Evolutionary conservation across 2,113 vertebrate species (phyloP), one percentile per base, ranked within the genome.

Genomic region (Lethenteron camtschaticum): DNA sequence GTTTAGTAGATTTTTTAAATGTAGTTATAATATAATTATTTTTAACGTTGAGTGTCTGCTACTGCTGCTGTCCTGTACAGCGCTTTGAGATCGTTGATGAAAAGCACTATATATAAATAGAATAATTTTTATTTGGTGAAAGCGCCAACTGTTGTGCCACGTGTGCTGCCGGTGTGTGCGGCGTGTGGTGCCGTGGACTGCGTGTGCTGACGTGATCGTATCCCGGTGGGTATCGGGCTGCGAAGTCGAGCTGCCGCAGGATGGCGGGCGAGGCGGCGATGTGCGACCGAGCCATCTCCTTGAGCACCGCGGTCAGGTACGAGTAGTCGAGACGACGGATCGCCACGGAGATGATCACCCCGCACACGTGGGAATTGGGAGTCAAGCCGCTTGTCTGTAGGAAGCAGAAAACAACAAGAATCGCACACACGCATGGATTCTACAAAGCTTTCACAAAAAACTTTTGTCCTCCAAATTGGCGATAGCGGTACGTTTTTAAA

Each of bases 241-340:
- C 91, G 0, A 91, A 91, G 77, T 99, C 94, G 75, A 99, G 83
- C 75, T 92, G 87, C 63, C 75, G 81, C 73, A 99, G 83, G 76
- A 97, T 80, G 20, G 95, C 82, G 58, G 94, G 84, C 1, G 92
- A 96, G 20, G 88, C 88, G 2, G 83, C 77, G 63, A 92, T 84
- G 2, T 74, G 71, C 71, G 73, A 78, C 1, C 57, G 77, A 9
- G 74, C 80, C 94, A 99, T 99, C 73, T 80, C 82, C 68, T 76
- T 79, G 20, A 99, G 80, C 73, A 99, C 77, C 58, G 78, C 75
- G 0, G 78, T 90, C 2, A 99, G 84, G 77, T 95, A 97, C 1
- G 73, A 4, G 12, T 91, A 99, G 79, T 99, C 77, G 75, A 95
- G 79, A 74, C 76, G 80, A 75, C 75, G 84, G 71, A 78, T 8